Base-by-base conservation (phyloP, 2,888 invertebrate genomes). In the Hypomecis punctinalis region DNA sequence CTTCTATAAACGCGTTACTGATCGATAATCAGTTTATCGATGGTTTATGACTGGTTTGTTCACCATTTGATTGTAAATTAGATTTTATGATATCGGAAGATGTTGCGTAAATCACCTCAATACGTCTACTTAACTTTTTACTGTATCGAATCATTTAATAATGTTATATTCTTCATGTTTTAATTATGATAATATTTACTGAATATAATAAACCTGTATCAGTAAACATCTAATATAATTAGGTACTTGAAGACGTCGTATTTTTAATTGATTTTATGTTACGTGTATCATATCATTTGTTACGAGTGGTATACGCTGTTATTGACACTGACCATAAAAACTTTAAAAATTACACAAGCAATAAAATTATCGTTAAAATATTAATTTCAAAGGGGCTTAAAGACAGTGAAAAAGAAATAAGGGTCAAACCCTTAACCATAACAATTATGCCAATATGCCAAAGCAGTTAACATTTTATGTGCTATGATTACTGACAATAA, bases 401-500 rank as follows among this genome's bases (percentile, higher is more conserved):
- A 64, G 39, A 37, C 33, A 56, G 54, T 8, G 11, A 61, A 49
- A 9, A 48, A 10, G 47, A 52, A 13, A 10, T 8, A 13, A 36
- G 8, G n/a, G 45, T 6, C 36, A 8, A 36, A n/a, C 11, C 8
- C 10, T 46, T 36, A 47, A 52, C 52, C 4, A 40, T 33, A n/a
- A 56, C 33, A 56, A 56, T 39, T 10, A 46, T 13, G 39, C 33
- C n/a, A 10, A 51, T 59, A 63, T 47, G 37, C 63, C 66, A 68
- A 64, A 66, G 67, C 61, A 64, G 73, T 73, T 67, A 73, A 69
- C 55, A 63, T 65, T 59, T 65, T 66, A 66, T 58, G 53, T 43
- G 47, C 54, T 61, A 68, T 71, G 69, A 77, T 76, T 75, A 68
- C 68, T 13, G 67, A 61, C 58, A 66, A 71, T 76, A 74, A 76